Base-by-base conservation (phyloP, 64 coral and sea anemone species). In the Stichodactyla mertensii region DNA sequence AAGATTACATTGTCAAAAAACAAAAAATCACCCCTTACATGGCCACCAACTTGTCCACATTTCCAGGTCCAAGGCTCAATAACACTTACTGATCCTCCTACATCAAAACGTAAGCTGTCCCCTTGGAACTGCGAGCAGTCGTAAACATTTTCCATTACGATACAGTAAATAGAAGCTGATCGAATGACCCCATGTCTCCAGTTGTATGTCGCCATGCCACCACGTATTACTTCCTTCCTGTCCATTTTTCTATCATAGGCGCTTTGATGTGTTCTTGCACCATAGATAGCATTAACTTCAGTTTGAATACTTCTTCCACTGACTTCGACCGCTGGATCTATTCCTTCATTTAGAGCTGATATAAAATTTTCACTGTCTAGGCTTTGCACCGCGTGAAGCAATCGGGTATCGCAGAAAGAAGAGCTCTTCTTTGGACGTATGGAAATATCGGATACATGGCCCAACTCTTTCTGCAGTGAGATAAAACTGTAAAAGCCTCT, bases 171-270 rank as follows among this genome's bases (percentile, higher is more conserved):
- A 55, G 31, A 36, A 27, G 78, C 13, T 89, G 88, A 36, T 69
- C 58, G 60, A 83, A 89, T 89, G 78, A 89, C 45, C 14, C 88
- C 88, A 90, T 90, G 88, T 59, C 55, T 90, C 88, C 88, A 90
- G 27, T 85, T 58, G 14, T 82, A 90, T 18, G 64, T 90, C 16
- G 54, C 52, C 80, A 90, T 54, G 55, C 88, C 80, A 14, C 82
- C 66, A 58, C 88, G 88, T 77, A 90, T 90, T 14, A 90, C 27
- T 90, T 90, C 88, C 59, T 85, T 90, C 54, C 85, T 52, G 27
- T 55, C 10, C 69, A 85, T 26, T 19, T 78, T 82, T 90, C 58
- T 85, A 23, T 84, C 88, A 45, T 56, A 83, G 54, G 20, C 56
- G 27, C 51, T 66, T 23, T 79, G 10, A 20, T 70, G 59, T 27